These are phyloP conservation scores for Hystrix cristata DNA, from an alignment of 2,113 vertebrate species.

Conservation along the genomic window DNA sequence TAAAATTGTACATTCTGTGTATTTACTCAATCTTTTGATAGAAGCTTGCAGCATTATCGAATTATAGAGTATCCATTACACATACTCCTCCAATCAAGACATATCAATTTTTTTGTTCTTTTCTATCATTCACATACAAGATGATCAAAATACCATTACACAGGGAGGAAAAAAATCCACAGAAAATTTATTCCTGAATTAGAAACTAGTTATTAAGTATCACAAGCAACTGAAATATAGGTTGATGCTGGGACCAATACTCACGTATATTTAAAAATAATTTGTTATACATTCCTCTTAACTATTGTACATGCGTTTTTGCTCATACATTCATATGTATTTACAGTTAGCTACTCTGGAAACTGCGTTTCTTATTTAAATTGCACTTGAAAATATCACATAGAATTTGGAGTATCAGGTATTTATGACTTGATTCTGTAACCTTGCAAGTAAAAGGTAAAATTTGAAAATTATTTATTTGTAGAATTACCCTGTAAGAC, in stretches of 20 bases:
- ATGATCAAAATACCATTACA: not conserved
- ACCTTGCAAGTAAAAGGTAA: not conserved
- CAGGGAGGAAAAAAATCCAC: not conserved
- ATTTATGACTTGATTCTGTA: not conserved
- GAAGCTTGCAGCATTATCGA: not conserved
- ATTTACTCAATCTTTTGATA: not conserved
- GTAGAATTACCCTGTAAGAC: not conserved
- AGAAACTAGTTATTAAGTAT: constrained; percentile 10
- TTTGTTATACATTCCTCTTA: not conserved
- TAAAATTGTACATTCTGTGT: not conserved
- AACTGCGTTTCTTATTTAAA: not conserved
- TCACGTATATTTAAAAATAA: constrained; percentile 12
- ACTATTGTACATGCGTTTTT: not conserved
- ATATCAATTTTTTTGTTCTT: not conserved
- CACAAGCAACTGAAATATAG: not conserved
- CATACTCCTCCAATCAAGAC: not conserved
- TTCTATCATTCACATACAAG: not conserved
- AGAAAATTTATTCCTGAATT: not conserved
- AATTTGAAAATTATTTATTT: constrained; percentile 19
- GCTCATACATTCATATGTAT: not conserved
- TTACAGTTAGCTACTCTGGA: not conserved
- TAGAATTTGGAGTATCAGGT: not conserved
- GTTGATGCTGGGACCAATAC: not conserved
- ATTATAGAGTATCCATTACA: rapidly evolving
- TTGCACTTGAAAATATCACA: not conserved